Evolutionary conservation across 2,888 invertebrate genomes (phyloP).

Genomic region (Seira ritae): DNA sequence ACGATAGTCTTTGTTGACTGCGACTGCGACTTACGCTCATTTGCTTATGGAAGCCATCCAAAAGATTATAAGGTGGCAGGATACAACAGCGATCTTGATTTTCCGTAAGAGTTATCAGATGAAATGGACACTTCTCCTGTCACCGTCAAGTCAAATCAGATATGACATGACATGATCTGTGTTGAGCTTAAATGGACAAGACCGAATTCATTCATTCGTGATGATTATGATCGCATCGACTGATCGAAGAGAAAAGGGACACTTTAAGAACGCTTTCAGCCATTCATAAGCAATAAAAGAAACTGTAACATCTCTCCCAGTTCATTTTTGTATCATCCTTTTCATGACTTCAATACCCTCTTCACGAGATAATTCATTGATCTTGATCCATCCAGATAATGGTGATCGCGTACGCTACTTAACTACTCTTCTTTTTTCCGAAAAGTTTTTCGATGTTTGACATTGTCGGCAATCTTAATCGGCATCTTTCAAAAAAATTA

Average conservation of each 20-base stretch:
- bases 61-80: too few species aligned
- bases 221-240: too few species aligned
- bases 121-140: constrained; percentile 43
- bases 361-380: constrained; percentile 15
- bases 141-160: constrained; percentile 47
- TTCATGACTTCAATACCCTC: background rate
- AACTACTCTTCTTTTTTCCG: constrained; percentile 38
- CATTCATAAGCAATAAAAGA: constrained; percentile 22
- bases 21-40: too few species aligned
- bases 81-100: constrained; percentile 29
- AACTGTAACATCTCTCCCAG: background rate
- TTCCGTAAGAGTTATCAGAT: constrained; percentile 52
- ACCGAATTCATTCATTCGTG: background rate
- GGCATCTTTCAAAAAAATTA: constrained; percentile 44
- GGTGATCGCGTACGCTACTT: constrained; percentile 39
- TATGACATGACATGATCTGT: constrained; percentile 38
- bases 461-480: constrained; percentile 8
- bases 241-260: too few species aligned
- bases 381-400: constrained; percentile 7
- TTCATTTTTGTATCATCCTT: constrained; percentile 9
- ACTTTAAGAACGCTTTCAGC: too few species aligned
- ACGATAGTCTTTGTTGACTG: too few species aligned
- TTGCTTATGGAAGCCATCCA: too few species aligned
- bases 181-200: constrained; percentile 26
- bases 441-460: too few species aligned